Base-by-base conservation (phyloP, 2,797 vertebrate genomes). In the Morus bassanus region DNA sequence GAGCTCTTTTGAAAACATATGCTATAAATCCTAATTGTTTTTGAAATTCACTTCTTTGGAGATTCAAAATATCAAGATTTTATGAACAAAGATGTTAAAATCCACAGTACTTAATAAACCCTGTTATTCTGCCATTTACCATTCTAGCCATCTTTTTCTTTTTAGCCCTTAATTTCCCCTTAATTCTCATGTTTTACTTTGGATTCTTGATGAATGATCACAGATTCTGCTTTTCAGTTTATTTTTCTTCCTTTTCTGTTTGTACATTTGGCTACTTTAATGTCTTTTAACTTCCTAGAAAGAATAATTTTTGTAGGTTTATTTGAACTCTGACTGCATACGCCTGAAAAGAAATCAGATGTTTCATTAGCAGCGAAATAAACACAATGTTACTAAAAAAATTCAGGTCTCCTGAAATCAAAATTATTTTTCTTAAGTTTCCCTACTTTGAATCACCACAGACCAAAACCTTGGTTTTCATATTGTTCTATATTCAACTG, bases 211-310 rank as follows among this genome's bases (percentile, higher is more conserved):
- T 92, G 94, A 79, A 90, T 87, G 94, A 96, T 94, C 92, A 96
- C 46, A 93, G 89, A 95, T 91, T 96, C 78, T 15, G 3, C 45
- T 91, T 97, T 94, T 93, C 81, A 76, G 94, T 91, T 96, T 97
- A 96, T 97, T 97, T 97, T 95, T 93, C 92, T 94, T 93, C 54
- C 51, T 91, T 84, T 88, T 87, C 74, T 91, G 79, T 95, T 96
- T 93, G 85, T 76, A 96, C 88, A 94, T 94, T 95, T 97, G 94
- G 86, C 86, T 95, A 97, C 54, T 91, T 95, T n/a, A 85, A 86
- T 74, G 85, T 74, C 87, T 88, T 88, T 73, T 78, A 88, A 92
- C 86, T 95, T 96, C 86, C 84, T 72, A 95, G 86, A 95, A 95
- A 92, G 96, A 94, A 79, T 37, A 93, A 64, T 63, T 88, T 94